These are phyloP conservation scores for Euphysa ruthae DNA, from an alignment of 30 jellyfish, hydroid and myxozoan species.

Conservation along the genomic window DNA sequence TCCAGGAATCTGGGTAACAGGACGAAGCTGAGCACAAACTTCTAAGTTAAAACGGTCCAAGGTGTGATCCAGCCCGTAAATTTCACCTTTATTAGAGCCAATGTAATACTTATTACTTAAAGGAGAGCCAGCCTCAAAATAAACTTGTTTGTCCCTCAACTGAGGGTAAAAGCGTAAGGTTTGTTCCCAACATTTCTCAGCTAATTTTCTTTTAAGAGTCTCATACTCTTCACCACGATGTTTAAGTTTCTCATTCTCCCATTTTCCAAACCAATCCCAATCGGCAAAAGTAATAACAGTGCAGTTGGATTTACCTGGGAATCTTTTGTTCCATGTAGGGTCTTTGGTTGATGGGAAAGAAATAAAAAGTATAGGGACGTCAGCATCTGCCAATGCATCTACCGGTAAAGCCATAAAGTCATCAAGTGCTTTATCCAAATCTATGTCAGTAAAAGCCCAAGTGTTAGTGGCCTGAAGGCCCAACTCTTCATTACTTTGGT, in stretches of 20 bases:
- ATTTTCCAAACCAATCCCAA: constrained; percentile 75
- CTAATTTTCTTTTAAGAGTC: constrained; percentile 53
- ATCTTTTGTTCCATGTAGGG: constrained; percentile 84
- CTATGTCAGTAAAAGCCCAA: constrained; percentile 70
- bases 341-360: constrained; percentile 95
- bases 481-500: constrained; percentile 73
- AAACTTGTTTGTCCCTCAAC: constrained; percentile 43
- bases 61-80: constrained; percentile 78
- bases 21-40: constrained; percentile 35
- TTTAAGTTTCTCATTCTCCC: constrained; percentile 69
- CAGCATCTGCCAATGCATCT: constrained; percentile 56
- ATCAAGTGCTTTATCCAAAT: constrained; percentile 34
- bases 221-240: constrained; percentile 82
- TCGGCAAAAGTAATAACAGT: constrained; percentile 74
- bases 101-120: constrained; percentile 71
- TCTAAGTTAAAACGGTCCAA: constrained; percentile 49
- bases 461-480: constrained; percentile 51
- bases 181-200: constrained; percentile 78
- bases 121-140: constrained; percentile 87
- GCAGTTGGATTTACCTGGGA: constrained; percentile 87
- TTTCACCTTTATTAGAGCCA: constrained; percentile 81
- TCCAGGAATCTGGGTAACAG: constrained; percentile 67
- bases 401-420: constrained; percentile 39
- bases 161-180: constrained; percentile 72
- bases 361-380: constrained; percentile 74